Evolutionary conservation across 1,140 invertebrate genomes (phyloP).

Genomic region (Linepithema humile): DNA sequence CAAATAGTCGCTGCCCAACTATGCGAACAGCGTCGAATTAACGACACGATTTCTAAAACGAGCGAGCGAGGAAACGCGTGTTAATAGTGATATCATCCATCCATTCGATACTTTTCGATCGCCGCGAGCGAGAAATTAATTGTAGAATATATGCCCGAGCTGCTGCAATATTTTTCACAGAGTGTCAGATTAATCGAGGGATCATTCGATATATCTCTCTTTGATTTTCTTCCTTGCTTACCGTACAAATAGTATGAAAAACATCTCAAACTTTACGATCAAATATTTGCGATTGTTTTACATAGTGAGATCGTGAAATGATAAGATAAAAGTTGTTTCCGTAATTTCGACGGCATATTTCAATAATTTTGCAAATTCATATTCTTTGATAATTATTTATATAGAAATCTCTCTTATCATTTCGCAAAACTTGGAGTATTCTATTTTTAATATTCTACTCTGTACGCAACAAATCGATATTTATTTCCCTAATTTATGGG

Average conservation of each 20-base stretch:
- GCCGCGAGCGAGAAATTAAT: constrained; percentile 49
- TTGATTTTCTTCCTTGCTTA: not conserved
- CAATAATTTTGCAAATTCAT: not conserved
- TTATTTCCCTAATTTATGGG: not conserved
- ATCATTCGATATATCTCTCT: not conserved
- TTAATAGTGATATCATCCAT: constrained; percentile 23
- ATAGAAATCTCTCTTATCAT: not conserved
- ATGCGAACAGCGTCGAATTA: constrained; percentile 60
- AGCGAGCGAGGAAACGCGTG: not conserved
- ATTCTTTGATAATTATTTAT: not conserved
- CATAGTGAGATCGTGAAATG: not conserved
- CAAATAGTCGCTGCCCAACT: constrained; percentile 55
- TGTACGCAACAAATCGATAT: not conserved
- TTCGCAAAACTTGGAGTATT: not conserved
- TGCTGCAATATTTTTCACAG: constrained; percentile 19
- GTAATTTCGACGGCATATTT: not conserved
- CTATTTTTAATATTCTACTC: no score
- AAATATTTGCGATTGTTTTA: no score
- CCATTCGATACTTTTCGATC: not conserved
- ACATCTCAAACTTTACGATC: not conserved
- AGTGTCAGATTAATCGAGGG: constrained; percentile 14
- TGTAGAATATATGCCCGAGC: constrained; percentile 36
- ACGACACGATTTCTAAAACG: constrained; percentile 64
- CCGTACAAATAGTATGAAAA: not conserved
- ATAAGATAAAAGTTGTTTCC: no score